Base-by-base conservation (phyloP, 2,888 invertebrate species). In the Drosophila phalerata region DNA sequence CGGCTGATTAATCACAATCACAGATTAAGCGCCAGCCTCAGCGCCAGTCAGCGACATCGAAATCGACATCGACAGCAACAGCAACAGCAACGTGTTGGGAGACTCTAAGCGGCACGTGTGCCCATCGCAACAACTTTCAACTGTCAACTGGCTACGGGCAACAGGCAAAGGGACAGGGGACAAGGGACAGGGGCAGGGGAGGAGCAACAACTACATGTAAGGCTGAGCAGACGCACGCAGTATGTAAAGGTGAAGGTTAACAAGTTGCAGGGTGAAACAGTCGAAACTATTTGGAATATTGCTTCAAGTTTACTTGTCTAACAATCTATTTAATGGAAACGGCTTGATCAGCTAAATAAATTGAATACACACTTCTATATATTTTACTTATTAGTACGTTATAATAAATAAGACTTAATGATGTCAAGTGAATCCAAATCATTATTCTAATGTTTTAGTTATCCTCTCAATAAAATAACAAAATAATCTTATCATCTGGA, bases 1-100 rank as follows among this genome's bases (percentile, higher is more conserved):
- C 71, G 76, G 61, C 87, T 77, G 79, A 85, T 85, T 89, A 85
- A 85, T 85, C 85, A 89, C 75, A 85, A 85, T 77, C 85, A 79
- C 79, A 81, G 85, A 85, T 88, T 87, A 89, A 81, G 85, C 89
- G 89, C 89, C 88, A 73, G 76, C 55, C 51, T 13, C 60, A 63
- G 53, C 58, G 49, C 64, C 48, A 65, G 75, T 49, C 53, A 69
- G 49, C 48, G 47, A 66, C 55, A 34, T 25, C 4, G 19, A 40
- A 17, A 45, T 5, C 34, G n/a, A 15, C n/a, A 30, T 28, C 32
- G 28, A 28, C 6, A 30, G 9, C 30, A 6, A 22, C 10, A 63
- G 17, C 25, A 11, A 55, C 60, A 48, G 70, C 72, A 66, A 63
- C 57, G 53, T 72, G 68, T 52, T 52, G 68, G 73, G 61, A 56